Evolutionary conservation across 2,113 vertebrate genomes (phyloP).

Genomic region (Misgurnus mizolepis): DNA sequence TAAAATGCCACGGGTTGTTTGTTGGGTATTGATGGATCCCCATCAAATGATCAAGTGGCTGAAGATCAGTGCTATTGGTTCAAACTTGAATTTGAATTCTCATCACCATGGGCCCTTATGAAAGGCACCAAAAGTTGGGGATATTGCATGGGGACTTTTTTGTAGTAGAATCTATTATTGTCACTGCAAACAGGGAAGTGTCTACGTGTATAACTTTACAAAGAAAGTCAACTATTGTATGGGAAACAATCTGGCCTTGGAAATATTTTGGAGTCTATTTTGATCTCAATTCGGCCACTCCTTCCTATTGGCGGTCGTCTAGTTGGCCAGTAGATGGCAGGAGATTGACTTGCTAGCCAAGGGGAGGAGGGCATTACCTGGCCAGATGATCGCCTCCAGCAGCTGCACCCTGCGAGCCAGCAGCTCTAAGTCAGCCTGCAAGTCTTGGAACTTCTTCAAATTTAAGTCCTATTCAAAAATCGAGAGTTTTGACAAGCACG

Average conservation of each 20-base stretch:
- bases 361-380: conserved; percentile 83
- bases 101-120: too few species aligned
- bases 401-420: conserved; percentile 98
- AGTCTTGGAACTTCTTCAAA: conserved; percentile 94
- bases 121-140: too few species aligned
- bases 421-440: conserved; percentile 97
- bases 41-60: not conserved
- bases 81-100: not conserved
- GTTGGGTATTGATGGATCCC: not conserved
- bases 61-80: not conserved
- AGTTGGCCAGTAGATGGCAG: conserved; percentile 42
- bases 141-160: too few species aligned
- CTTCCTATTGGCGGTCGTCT: not conserved
- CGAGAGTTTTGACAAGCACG: conserved; percentile 82
- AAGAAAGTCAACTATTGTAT: not conserved
- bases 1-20: not conserved
- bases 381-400: conserved; percentile 99
- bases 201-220: too few species aligned
- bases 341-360: conserved; percentile 49
- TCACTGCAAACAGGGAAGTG: not conserved
- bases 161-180: too few species aligned
- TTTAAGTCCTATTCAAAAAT: conserved; percentile 94
- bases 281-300: not conserved
- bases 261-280: not conserved
- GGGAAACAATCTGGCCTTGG: conserved; percentile 17